Percentiles rank a stretch among this genome's conserved stretches.
phyloP scores from a whole-genome alignment of 2,113 vertebrate genomes.

The Hassar affinis region DNA sequence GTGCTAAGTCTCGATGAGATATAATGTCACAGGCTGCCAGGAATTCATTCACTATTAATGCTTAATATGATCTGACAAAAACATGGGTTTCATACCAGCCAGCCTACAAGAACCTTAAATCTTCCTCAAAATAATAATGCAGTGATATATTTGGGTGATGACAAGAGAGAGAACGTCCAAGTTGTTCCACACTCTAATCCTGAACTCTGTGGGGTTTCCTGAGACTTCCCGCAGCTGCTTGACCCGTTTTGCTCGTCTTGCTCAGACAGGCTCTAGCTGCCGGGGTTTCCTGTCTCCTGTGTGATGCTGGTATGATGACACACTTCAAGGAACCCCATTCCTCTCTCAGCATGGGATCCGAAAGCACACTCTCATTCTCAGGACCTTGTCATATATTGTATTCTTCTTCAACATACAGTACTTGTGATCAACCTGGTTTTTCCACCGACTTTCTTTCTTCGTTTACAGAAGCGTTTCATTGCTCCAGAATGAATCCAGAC shows the following conservation, averaged over 20 bases:
- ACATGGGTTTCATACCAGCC: background rate
- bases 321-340: constrained; percentile 4
- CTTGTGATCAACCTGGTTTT: background rate
- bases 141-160: background rate
- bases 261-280: constrained; percentile 39
- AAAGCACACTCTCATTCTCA: background rate
- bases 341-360: constrained; percentile 9
- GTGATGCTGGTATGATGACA: constrained; percentile 33
- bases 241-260: constrained; percentile 37
- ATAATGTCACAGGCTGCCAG: background rate
- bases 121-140: background rate
- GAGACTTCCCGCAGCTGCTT: constrained; percentile 46
- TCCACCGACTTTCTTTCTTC: background rate
- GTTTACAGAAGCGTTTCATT: background rate
- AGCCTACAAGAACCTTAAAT: background rate
- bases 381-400: background rate
- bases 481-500: constrained; percentile 24
- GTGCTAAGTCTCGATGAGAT: background rate
- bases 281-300: constrained; percentile 32
- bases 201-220: constrained; percentile 30
- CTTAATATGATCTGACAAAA: background rate
- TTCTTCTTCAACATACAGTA: background rate
- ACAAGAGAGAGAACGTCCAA: background rate
- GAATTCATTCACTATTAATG: background rate
- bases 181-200: constrained; percentile 26